Conservation (phyloP, 2,888 invertebrate species). For the Parnassius glacialis region DNA sequence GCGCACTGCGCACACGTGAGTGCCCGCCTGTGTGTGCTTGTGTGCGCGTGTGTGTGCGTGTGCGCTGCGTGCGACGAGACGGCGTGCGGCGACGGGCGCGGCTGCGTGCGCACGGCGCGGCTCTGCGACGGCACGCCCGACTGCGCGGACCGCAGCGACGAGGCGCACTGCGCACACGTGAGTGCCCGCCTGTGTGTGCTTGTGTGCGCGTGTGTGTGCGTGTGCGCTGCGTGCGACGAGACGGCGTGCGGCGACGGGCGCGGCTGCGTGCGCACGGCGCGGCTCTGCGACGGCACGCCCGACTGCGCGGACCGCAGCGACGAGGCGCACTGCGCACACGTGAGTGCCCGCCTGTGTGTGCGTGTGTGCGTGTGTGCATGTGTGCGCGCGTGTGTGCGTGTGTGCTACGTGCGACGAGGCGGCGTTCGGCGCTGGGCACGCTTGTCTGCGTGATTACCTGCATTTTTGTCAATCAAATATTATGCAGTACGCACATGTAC, state of each 20-base stretch:
- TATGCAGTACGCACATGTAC: too few species aligned
- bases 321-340: slow-evolving; percentile 73
- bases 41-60: too few species aligned
- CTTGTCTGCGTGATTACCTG: background rate
- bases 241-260: slow-evolving; percentile 84
- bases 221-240: slow-evolving; percentile 59
- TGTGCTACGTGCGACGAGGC: slow-evolving; percentile 78
- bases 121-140: slow-evolving; percentile 86
- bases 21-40: background rate
- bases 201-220: too few species aligned
- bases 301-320: slow-evolving; percentile 83
- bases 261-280: slow-evolving; percentile 83
- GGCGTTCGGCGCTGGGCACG: slow-evolving; percentile 82
- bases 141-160: slow-evolving; percentile 84
- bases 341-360: slow-evolving; percentile 29
- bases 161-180: slow-evolving; percentile 62
- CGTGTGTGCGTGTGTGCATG: too few species aligned
- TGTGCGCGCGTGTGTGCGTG: slow-evolving; percentile 31
- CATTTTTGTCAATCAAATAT: too few species aligned
- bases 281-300: slow-evolving; percentile 88
- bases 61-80: slow-evolving; percentile 71
- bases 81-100: slow-evolving; percentile 82
- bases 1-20: slow-evolving; percentile 47
- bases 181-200: slow-evolving; percentile 21
- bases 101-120: slow-evolving; percentile 84